These are phyloP conservation scores for Ailuropoda melanoleuca DNA, from an alignment of 2,113 vertebrate species.

Conservation along the genomic window DNA sequence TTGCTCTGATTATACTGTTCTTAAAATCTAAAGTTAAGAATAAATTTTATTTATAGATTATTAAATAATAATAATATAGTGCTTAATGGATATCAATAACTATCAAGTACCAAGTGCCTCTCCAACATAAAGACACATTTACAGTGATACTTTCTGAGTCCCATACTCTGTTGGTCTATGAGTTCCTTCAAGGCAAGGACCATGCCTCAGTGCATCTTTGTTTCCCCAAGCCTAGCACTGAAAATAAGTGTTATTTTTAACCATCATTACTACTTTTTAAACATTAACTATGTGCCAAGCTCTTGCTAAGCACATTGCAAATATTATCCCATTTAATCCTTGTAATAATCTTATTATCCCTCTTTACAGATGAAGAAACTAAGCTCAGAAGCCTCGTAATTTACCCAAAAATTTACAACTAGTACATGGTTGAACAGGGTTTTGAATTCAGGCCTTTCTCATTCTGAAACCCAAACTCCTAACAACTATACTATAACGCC, in stretches of 20 bases:
- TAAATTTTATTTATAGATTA: not conserved
- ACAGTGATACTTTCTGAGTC: not conserved
- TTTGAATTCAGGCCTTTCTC: slow-evolving; percentile 18
- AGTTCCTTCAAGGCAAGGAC: not conserved
- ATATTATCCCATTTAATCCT: slow-evolving; percentile 33
- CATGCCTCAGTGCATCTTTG: not conserved
- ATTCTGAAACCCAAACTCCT: slow-evolving; percentile 11
- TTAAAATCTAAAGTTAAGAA: slow-evolving; percentile 54
- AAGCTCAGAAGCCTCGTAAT: slow-evolving; percentile 1
- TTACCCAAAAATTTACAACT: not conserved
- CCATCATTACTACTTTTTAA: slow-evolving; percentile 2
- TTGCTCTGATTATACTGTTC: not conserved
- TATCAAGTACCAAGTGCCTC: not conserved
- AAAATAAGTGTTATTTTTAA: slow-evolving; percentile 27
- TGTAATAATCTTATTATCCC: slow-evolving; percentile 13
- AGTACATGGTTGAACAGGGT: not conserved
- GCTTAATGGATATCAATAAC: slow-evolving; percentile 17
- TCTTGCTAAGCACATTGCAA: slow-evolving; percentile 39
- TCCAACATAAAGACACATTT: slow-evolving; percentile 21
- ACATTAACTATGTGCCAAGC: not conserved
- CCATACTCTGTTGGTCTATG: not conserved
- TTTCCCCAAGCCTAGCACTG: not conserved
- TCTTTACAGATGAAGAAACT: slow-evolving; percentile 29
- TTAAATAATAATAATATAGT: not conserved
- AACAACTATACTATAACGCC: not conserved